Evolutionary conservation across 2,113 vertebrate species (phyloP).

Genomic region (Nyctibius bracteatus): DNA sequence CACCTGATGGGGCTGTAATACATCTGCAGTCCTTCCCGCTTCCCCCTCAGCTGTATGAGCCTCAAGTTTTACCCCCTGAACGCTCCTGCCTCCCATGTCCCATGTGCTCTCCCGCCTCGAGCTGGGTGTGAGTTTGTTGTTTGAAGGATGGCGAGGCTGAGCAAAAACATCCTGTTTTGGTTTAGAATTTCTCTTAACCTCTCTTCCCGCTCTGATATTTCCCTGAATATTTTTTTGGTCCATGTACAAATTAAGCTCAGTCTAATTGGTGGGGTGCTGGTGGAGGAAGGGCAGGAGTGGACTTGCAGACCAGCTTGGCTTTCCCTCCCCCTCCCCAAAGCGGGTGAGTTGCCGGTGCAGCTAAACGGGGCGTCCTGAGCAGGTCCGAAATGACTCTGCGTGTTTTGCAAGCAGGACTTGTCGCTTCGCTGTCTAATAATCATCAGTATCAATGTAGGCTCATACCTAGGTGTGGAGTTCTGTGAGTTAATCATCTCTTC

Average conservation of each 20-base stretch:
- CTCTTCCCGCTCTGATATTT: not conserved
- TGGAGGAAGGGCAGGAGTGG: not conserved
- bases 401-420: not conserved
- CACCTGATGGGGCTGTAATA: not conserved
- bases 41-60: accelerated
- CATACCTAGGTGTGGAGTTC: accelerated
- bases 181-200: not conserved
- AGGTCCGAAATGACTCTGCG: accelerated
- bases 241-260: accelerated
- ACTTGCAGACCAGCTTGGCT: not conserved
- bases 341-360: not conserved
- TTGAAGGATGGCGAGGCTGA: not conserved
- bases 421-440: too few species aligned
- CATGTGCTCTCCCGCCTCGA: accelerated
- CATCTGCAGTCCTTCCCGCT: accelerated
- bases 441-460: accelerated
- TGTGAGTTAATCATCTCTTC: not conserved
- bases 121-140: not conserved
- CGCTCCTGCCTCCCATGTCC: accelerated
- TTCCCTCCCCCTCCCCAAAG: not conserved
- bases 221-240: not conserved
- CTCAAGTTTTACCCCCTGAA: not conserved
- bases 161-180: conserved; percentile 61
- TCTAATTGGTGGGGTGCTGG: not conserved
- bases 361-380: accelerated